phyloP scores from a whole-genome alignment of 1,140 invertebrate species.

The Brachionus rubens region DNA sequence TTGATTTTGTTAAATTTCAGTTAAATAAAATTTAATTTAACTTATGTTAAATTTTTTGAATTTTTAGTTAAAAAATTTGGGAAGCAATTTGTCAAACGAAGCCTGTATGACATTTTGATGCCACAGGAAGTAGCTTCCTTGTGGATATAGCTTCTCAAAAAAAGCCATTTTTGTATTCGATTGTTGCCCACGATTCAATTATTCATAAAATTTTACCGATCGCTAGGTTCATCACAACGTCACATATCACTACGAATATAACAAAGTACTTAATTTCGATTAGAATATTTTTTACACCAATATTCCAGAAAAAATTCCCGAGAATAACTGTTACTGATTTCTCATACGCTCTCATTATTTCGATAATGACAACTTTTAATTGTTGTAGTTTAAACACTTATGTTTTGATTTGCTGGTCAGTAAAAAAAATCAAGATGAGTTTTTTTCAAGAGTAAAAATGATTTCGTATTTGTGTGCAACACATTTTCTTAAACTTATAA shows the following conservation, averaged over 20 bases:
- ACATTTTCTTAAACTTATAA: background rate
- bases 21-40: too few relatives aligned
- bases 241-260: background rate
- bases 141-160: background rate
- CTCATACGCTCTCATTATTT: background rate
- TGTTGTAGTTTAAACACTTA: background rate
- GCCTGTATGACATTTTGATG: background rate
- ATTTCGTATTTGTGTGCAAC: background rate
- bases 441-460: background rate
- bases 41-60: too few relatives aligned
- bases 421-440: background rate
- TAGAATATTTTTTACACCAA: background rate
- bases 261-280: background rate
- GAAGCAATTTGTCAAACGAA: too few relatives aligned
- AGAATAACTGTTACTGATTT: background rate
- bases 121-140: background rate
- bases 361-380: background rate
- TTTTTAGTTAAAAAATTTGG: too few relatives aligned
- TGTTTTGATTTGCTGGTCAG: background rate
- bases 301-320: background rate
- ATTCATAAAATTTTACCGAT: background rate
- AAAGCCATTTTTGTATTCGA: background rate
- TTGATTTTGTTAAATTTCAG: too few relatives aligned
- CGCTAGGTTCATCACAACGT: background rate
- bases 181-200: background rate